Percentiles rank a stretch among this genome's conserved stretches.
phyloP scores from a whole-genome alignment of 2,888 invertebrate genomes.

The Rhagophthalmus giganteus region DNA sequence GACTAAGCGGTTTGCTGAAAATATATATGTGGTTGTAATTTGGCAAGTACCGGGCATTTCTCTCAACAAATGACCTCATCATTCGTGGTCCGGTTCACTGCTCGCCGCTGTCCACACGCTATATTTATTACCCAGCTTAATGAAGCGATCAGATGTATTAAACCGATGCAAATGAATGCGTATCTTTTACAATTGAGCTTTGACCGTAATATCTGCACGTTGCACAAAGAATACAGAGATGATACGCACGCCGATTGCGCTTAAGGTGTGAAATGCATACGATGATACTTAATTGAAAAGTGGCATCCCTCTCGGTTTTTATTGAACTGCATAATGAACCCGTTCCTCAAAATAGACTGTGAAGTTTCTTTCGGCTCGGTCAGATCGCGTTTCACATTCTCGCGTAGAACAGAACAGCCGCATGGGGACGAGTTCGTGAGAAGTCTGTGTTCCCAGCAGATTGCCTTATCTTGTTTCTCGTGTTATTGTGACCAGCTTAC shows the following conservation, averaged over 20 bases:
- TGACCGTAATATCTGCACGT: slow-evolving; percentile 18
- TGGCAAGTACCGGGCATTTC: slow-evolving; percentile 29
- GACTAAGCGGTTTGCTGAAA: slow-evolving; percentile 15
- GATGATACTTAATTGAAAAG: slow-evolving; percentile 29
- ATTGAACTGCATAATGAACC: slow-evolving; percentile 27
- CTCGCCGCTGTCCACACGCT: slow-evolving; percentile 31
- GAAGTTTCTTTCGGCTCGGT: background rate
- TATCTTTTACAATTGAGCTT: slow-evolving; percentile 17
- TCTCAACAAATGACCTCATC: slow-evolving; percentile 37
- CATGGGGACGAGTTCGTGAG: slow-evolving; percentile 44
- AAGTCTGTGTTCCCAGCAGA: slow-evolving; percentile 44
- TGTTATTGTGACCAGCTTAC: slow-evolving; percentile 47
- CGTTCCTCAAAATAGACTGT: background rate
- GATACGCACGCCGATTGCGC: slow-evolving; percentile 20
- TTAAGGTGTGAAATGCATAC: slow-evolving; percentile 24
- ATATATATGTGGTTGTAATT: slow-evolving; percentile 31
- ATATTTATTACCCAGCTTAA: slow-evolving; percentile 38
- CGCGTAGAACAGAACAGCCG: slow-evolving; percentile 26
- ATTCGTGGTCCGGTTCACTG: slow-evolving; percentile 34
- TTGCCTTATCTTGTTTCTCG: slow-evolving; percentile 49
- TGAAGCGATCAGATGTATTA: slow-evolving; percentile 40
- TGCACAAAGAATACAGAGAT: background rate
- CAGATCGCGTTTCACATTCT: background rate
- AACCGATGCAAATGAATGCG: slow-evolving; percentile 36
- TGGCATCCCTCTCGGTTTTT: slow-evolving; percentile 38